Percentiles rank a stretch among this genome's conserved stretches.
Evolutionary conservation across 2,113 vertebrate species (phyloP).

Genomic region (Campylomormyrus numenius): DNA sequence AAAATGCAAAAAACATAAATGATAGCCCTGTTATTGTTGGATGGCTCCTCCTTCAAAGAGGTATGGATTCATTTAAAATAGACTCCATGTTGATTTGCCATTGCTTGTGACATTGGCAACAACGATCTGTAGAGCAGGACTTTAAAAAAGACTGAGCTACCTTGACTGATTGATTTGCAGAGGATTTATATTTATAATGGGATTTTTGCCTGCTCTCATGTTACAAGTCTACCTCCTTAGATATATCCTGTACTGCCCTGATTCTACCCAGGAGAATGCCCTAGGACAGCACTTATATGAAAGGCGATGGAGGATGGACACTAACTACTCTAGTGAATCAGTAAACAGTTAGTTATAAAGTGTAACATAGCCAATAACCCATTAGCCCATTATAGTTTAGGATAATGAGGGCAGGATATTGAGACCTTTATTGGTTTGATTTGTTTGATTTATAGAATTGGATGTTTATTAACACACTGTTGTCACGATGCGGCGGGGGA

Average conservation of each 20-base stretch:
- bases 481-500: too few species aligned
- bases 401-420: neutral
- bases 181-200: neutral
- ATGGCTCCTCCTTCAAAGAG: neutral
- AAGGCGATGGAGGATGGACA: neutral
- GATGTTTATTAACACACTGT: neutral
- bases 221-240: neutral
- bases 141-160: neutral
- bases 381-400: neutral
- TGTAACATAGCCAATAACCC: neutral
- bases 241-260: neutral
- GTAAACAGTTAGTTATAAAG: neutral
- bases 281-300: neutral
- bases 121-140: neutral
- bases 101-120: neutral
- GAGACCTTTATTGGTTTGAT: neutral
- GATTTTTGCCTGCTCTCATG: neutral
- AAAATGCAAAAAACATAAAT: neutral
- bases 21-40: neutral
- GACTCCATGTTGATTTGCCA: neutral
- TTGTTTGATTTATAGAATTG: neutral
- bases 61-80: neutral
- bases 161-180: neutral
- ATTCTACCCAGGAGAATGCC: neutral
- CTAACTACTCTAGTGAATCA: neutral